Evolutionary conservation across 1,140 invertebrate genomes (phyloP).

Genomic region (Diachasmimorpha longicaudata): DNA sequence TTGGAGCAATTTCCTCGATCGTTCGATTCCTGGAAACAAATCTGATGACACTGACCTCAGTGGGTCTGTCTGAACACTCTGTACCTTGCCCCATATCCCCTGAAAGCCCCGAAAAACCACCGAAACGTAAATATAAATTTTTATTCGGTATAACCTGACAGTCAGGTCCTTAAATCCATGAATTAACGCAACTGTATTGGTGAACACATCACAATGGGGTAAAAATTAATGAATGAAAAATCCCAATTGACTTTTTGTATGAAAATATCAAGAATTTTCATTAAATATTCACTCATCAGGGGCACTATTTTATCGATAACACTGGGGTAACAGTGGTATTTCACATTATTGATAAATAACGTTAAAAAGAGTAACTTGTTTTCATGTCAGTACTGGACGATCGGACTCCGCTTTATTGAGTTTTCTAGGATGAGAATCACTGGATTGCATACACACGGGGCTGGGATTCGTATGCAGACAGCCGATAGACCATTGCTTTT

Average conservation of each 20-base stretch:
- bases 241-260: neutral
- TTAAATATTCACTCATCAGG: neutral
- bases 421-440: constrained; percentile 2
- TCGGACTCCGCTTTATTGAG: neutral
- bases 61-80: constrained; percentile 55
- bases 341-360: neutral
- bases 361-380: neutral
- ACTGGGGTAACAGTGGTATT: neutral
- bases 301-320: neutral
- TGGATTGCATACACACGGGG: neutral
- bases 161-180: neutral
- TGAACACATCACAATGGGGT: neutral
- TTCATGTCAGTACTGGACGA: neutral
- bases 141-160: neutral
- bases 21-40: constrained; percentile 60
- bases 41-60: constrained; percentile 60
- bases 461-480: neutral
- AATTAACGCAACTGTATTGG: neutral
- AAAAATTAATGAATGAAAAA: neutral
- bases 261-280: neutral
- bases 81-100: constrained; percentile 58
- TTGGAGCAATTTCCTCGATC: constrained; percentile 60
- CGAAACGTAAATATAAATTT: neutral
- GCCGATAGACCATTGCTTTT: neutral
- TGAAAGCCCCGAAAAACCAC: neutral